These are phyloP conservation scores for Clamator glandarius DNA, from an alignment of 2,797 vertebrate species.

Conservation along the genomic window DNA sequence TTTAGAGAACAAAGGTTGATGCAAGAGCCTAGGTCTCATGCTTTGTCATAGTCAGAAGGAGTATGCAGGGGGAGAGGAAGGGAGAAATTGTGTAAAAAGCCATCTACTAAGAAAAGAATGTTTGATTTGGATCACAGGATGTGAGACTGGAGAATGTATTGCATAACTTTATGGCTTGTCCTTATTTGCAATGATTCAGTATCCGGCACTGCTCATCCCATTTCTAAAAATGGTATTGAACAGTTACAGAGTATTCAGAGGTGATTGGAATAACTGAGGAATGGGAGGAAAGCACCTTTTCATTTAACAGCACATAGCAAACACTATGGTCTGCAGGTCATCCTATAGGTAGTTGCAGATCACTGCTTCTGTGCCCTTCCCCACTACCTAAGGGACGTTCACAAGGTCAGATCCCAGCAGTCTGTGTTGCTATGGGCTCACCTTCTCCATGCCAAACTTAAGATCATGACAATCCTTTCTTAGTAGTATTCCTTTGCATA, in stretches of 20 bases:
- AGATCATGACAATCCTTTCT: not conserved
- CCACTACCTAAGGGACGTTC: not conserved
- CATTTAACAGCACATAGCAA: not conserved
- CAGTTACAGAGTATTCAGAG: slow-evolving; percentile 44
- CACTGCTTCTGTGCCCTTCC: not conserved
- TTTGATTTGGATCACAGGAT: slow-evolving; percentile 74
- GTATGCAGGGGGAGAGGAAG: not conserved
- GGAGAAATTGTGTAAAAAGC: slow-evolving; percentile 64
- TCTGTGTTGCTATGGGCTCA: not conserved
- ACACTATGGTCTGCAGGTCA: not conserved
- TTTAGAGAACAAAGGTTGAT: slow-evolving; percentile 56
- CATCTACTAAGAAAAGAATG: slow-evolving; percentile 72
- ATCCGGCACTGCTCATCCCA: slow-evolving; percentile 65
- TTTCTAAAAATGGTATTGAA: slow-evolving; percentile 72
- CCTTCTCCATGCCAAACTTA: not conserved
- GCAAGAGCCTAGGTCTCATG: slow-evolving; percentile 25
- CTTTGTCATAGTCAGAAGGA: slow-evolving; percentile 49
- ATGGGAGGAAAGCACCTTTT: slow-evolving; percentile 40
- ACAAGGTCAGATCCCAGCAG: not conserved
- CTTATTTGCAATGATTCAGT: slow-evolving; percentile 72
- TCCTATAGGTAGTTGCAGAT: not conserved
- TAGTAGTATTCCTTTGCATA: not conserved
- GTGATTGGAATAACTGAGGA: slow-evolving; percentile 38
- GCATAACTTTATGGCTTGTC: slow-evolving; percentile 72
- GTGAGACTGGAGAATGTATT: slow-evolving; percentile 67